Base-by-base conservation (phyloP, 2,888 invertebrate genomes). In the Oasisia sp. region DNA sequence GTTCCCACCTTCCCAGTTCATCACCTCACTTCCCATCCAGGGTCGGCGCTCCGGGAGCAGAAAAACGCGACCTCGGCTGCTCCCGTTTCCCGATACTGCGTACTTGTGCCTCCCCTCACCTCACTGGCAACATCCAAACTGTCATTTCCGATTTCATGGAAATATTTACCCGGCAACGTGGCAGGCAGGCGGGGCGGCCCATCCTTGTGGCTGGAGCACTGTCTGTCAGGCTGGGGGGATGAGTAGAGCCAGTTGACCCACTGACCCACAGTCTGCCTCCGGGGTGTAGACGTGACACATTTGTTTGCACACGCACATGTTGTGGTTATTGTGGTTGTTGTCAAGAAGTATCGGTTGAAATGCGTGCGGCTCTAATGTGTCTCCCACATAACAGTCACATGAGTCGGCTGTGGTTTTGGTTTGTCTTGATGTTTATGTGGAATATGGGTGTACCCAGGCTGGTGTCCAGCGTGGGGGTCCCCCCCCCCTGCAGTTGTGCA, bases 1-100 rank as follows among this genome's bases (percentile, higher is more conserved):
- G 74, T 74, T 74, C 74, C 74, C 74, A 74, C 27, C 74, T n/a
- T 74, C n/a, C 74, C 74, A 27, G 74, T 74, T 74, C 74, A 74
- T 74, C n/a, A 74, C 74, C 74, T 74, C 19, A n/a, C 5, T 19
- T 19, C 74, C n/a, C 27, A 27, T 74, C 74, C 74, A 74, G 74
- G 74, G n/a, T 19, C 2, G 74, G 7, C 74, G 19, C n/a, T 19
- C n/a, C 74, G 4, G 4, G 19, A 19, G 56, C 74, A 74, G 19
- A 74, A 74, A 74, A 74, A 19, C 74, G 19, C 27, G 19, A 74
- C 74, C 19, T 7, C 74, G 27, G 74, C 27, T n/a, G 27, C 27
- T 19, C 5, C n/a, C n/a, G 19, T 74, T 74, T 74, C 74, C 27
- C 27, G n/a, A 7, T 19, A 74, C 27, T 74, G 74, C 74, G 74